Evolutionary conservation across 2,888 invertebrate genomes (phyloP), one percentile per base, ranked within the genome.

Genomic region (Brenthis hecate): DNA sequence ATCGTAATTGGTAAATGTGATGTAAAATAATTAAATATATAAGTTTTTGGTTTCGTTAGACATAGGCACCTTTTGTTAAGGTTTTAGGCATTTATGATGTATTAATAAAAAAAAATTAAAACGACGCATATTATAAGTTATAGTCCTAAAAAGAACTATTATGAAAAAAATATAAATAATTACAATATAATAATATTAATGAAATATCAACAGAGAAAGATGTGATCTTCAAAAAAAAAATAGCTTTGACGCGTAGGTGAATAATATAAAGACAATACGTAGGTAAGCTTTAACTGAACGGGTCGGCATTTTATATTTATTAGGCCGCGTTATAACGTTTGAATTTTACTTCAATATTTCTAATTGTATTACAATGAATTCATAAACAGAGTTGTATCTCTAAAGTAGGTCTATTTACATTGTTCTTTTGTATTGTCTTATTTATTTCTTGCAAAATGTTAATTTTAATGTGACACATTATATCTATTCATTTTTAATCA

Each of bases 31-130:
- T 50, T 65, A n/a, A 65, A 57, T 57, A 51, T 57, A 65, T 51
- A 51, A 28, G n/a, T 60, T 48, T 66, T 66, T 60, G 66, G 66
- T 57, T 66, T 66, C 47, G 48, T 66, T 61, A 60, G 13, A 61
- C 48, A 19, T 66, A 54, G 54, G 36, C 53, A 36, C 36, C 53
- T 53, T 53, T 36, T 43, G 16, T 54, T 53, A 62, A 53, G 62
- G 53, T 36, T 23, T 62, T 53, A 62, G 51, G 62, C 62, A 19
- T 53, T n/a, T 62, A 62, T 8, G 14, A 14, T 16, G 3, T 23
- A 19, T 53, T 16, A 53, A 16, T 14, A 14, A 14, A 16, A n/a
- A 14, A 19, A 19, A 19, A 16, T 53, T 16, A 5, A 53, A 53
- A 14, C 14, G 16, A 16, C n/a, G n/a, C 8, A 14, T 14, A 16